Evolutionary conservation across 2,888 invertebrate genomes (phyloP), one percentile per base, ranked within the genome.

Genomic region (Parnassius smintheus): DNA sequence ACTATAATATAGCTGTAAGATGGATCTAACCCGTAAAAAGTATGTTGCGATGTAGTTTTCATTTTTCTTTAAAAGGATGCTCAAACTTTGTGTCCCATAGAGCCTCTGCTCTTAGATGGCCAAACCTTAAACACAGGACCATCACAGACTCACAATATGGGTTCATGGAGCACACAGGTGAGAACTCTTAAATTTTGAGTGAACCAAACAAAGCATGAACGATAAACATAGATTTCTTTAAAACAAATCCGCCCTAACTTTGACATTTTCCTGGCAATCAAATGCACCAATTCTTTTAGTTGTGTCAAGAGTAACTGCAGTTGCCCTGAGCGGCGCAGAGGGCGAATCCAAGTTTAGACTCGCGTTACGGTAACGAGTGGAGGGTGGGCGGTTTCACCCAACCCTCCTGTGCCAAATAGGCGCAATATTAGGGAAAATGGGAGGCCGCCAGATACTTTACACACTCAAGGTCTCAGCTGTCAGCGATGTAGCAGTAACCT

Each of bases 301-400:
- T 18, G 18, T 22, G 41, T 41, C 51, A 42, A 42, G 35, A 52
- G 51, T 45, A 52, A 46, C 53, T 53, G 53, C 53, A 11, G 18
- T 8, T 45, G 45, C 59, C 46, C 46, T 57, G 48, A 35, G 53
- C 35, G 53, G 53, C 81, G 81, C 76, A 18, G 18, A 18, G 18
- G 18, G 18, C 18, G 18, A 18, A 18, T 18, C 18, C 18, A 80
- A 78, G 77, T 80, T 81, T 79, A 83, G 77, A 72, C 77, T 71
- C 77, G 74, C 78, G 79, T 82, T 82, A 82, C 75, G 66, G 76
- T 76, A 80, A 82, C 78, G 80, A 78, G 76, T 72, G 74, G 66
- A 65, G 61, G 61, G 68, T 71, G 66, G 66, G 60, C 58, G 60
- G 62, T 60, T 60, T 60, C 51, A n/a, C n/a, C n/a, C 48, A 59